Base-by-base conservation (phyloP, 2,797 vertebrate species). In the Oreortyx pictus region DNA sequence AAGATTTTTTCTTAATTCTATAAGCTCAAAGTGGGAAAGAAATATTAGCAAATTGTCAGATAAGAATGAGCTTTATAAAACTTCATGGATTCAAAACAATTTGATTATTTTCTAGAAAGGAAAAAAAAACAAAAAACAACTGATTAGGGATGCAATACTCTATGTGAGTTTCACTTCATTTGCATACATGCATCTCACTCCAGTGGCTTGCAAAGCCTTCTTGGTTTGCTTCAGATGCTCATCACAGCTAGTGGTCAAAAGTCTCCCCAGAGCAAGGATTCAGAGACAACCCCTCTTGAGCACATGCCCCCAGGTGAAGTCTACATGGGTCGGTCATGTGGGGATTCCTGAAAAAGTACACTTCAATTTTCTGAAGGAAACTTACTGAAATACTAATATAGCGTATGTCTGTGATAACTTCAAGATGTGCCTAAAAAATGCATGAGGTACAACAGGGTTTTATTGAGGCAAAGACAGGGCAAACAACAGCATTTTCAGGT, bases 21-120 rank as follows among this genome's bases (percentile, higher is more conserved):
- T 79, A 90, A 86, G n/a, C 84, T 93, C 54, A 89, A 70, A 88
- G 47, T 27, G 33, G 90, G 43, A 93, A 80, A 37, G 33, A 65
- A 76, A 79, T 47, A 79, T 46, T 64, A 39, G 35, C 77, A 19
- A 89, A 43, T 2, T 23, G 15, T 29, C 24, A 73, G n/a, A n/a
- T 9, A n/a, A 22, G 80, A 82, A 67, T 1, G 6, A 90, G 4
- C 8, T 50, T 75, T 50, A 33, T 76, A 52, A 52, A 91, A 91
- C 18, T 74, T 43, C 75, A 73, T 46, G 64, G 14, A 88, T 33
- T 56, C 41, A 84, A 94, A 73, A 86, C 11, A 66, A 59, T 56
- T 91, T 19, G 79, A 27, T 4, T 6, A 15, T 43, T 68, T 57
- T 59, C 72, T 31, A 22, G n/a, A 31, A 78, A 84, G 16, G 14